phyloP scores from a whole-genome alignment of 2,113 vertebrate genomes.

The Dascyllus trimaculatus region DNA sequence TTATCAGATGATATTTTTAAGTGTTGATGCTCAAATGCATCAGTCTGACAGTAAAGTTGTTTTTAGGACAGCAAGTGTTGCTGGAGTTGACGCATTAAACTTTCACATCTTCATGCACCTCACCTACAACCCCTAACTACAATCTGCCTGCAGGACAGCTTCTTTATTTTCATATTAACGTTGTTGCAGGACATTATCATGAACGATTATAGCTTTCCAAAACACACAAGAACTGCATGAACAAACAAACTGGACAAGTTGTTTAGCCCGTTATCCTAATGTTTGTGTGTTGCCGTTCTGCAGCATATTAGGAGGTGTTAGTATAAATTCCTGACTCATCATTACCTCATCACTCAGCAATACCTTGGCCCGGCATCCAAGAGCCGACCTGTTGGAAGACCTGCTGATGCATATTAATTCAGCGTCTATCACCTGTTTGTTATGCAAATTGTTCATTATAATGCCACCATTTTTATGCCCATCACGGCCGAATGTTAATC shows the following conservation, averaged over 20 bases:
- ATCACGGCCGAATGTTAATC: conserved; percentile 73
- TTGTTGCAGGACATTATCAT: background rate
- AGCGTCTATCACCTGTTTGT: conserved; percentile 71
- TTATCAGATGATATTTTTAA: too few relatives aligned
- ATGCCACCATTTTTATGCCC: conserved; percentile 66
- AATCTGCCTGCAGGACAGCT: background rate
- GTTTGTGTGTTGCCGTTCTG: conserved; percentile 8
- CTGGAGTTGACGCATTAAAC: too few relatives aligned
- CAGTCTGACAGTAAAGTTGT: background rate
- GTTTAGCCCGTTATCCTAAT: background rate
- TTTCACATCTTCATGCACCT: background rate
- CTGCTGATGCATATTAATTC: conserved; percentile 73
- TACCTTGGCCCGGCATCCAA: conserved; percentile 57
- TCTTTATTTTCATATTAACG: background rate
- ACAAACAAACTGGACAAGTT: conserved; percentile 2
- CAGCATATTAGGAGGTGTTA: conserved; percentile 25
- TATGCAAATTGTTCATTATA: conserved; percentile 74
- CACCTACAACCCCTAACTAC: too few relatives aligned
- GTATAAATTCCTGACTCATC: conserved; percentile 68
- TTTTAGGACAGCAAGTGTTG: background rate
- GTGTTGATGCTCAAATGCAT: conserved; percentile 5
- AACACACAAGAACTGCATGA: background rate
- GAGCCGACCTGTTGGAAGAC: conserved; percentile 50
- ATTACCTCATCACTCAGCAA: conserved; percentile 51
- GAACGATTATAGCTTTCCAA: background rate